Percentiles rank a stretch among this genome's conserved stretches.
Evolutionary conservation across 2,888 invertebrate species (phyloP).

Genomic region (Ischnus inquisitorius): DNA sequence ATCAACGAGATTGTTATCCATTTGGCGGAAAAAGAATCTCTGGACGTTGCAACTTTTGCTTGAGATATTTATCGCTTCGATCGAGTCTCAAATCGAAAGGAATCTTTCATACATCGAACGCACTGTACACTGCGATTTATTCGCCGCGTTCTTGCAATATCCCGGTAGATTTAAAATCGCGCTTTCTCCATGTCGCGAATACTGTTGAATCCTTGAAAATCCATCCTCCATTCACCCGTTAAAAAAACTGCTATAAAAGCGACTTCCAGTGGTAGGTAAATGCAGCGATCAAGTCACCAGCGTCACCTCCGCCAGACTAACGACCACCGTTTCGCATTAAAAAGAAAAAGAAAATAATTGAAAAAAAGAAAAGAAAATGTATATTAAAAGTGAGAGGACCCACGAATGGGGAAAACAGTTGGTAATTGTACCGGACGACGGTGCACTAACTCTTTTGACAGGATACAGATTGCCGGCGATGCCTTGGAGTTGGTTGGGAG

Average conservation of each 20-base stretch:
- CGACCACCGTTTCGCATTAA: conserved; percentile 57
- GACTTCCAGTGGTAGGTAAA: conserved; percentile 33
- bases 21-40: conserved; percentile 10
- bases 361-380: conserved; percentile 15
- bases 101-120: conserved; percentile 2
- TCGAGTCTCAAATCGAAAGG: conserved; percentile 14
- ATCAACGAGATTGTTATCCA: conserved; percentile 30
- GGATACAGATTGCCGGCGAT: conserved; percentile 93
- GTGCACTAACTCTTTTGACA: conserved; percentile 82
- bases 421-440: conserved; percentile 55
- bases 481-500: conserved; percentile 92
- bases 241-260: not conserved
- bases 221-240: not conserved
- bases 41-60: conserved; percentile 16
- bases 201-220: not conserved
- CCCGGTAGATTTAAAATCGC: not conserved
- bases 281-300: conserved; percentile 64
- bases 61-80: conserved; percentile 24
- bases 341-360: conserved; percentile 19
- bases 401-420: conserved; percentile 21
- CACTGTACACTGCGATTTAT: conserved; percentile 17
- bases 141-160: not conserved
- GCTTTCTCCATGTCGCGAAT: not conserved
- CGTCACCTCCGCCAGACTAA: conserved; percentile 67
- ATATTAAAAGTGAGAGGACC: not conserved